Base-by-base conservation (phyloP, 2,888 invertebrate species). In the Eupithecia exiguata region DNA sequence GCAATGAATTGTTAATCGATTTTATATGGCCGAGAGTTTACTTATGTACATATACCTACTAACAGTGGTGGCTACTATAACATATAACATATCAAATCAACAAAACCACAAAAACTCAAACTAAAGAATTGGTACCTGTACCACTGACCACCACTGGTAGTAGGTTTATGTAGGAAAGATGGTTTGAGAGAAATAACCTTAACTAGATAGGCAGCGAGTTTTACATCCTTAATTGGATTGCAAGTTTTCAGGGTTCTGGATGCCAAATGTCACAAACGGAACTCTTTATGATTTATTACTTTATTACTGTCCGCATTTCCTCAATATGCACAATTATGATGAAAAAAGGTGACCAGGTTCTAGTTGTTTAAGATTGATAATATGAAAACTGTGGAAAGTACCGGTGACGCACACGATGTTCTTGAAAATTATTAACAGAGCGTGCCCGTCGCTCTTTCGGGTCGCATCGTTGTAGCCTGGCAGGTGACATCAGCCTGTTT, bases 1-100 rank as follows among this genome's bases (percentile, higher is more conserved):
- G 38, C 49, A 49, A 46, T 68, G 43, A 62, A 69, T 43, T 36
- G 65, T 63, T 40, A 38, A 65, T 72, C 68, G 46, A n/a, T 58
- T 63, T 58, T 21, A 53, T 21, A 53, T 21, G 53, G 21, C 53
- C 10, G 53, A 53, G 53, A n/a, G 21, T 21, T 53, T 53, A 2
- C 10, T 16, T 18, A 46, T 0, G 46, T 46, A 40, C 1, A 4
- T 3, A 10, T 40, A 40, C 14, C 40, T 40, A 38, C 38, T 38
- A 38, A 1, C 30, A 4, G 30, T 30, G 30, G 30, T 30, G 30
- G 30, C 30, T 30, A 30, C 30, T n/a, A n/a, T n/a, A n/a, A n/a
- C n/a, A n/a, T n/a, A n/a, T n/a, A n/a, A n/a, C n/a, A n/a, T n/a
- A n/a, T n/a, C n/a, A n/a, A n/a, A n/a, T n/a, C n/a, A n/a, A n/a